Conservation (phyloP, 2,888 invertebrate species). For the Leucoma salicis region DNA sequence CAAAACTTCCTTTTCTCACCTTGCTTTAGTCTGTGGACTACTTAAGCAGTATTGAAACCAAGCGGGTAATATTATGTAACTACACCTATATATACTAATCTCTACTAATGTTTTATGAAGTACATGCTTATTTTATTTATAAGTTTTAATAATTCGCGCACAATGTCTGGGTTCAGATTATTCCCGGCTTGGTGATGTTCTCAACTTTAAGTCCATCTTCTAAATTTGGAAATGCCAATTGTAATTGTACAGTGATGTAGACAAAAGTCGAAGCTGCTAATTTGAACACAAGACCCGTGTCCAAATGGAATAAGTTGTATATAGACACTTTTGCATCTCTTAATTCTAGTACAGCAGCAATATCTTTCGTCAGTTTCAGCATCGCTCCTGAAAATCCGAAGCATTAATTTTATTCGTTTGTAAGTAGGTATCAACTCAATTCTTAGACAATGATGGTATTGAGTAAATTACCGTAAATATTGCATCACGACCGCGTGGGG, state of each 20-base stretch:
- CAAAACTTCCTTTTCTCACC: too few species aligned
- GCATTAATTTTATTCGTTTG: not conserved
- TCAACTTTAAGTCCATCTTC: slow-evolving; percentile 19
- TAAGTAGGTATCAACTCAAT: too few species aligned
- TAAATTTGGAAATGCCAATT: slow-evolving; percentile 44
- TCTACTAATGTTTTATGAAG: too few species aligned
- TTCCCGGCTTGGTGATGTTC: slow-evolving; percentile 11
- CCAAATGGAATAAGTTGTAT: slow-evolving; percentile 43
- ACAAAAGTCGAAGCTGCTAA: slow-evolving; percentile 52
- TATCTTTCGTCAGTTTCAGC: slow-evolving; percentile 42
- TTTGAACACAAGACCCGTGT: slow-evolving; percentile 42
- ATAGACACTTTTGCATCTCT: slow-evolving; percentile 39
- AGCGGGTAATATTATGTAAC: too few species aligned
- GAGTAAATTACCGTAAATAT: too few species aligned
- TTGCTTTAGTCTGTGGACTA: too few species aligned
- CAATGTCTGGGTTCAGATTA: slow-evolving; percentile 9
- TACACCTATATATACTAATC: too few species aligned
- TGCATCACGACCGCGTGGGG: too few species aligned
- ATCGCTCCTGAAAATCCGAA: slow-evolving; percentile 43
- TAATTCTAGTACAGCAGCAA: slow-evolving; percentile 41
- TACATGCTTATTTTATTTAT: too few species aligned
- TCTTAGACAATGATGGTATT: too few species aligned
- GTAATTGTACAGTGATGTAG: slow-evolving; percentile 58
- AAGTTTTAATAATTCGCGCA: slow-evolving; percentile 15
- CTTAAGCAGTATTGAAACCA: too few species aligned